Conservation (phyloP, 30 jellyfish, hydroid and myxozoan genomes). For the Sanderia malayensis region DNA sequence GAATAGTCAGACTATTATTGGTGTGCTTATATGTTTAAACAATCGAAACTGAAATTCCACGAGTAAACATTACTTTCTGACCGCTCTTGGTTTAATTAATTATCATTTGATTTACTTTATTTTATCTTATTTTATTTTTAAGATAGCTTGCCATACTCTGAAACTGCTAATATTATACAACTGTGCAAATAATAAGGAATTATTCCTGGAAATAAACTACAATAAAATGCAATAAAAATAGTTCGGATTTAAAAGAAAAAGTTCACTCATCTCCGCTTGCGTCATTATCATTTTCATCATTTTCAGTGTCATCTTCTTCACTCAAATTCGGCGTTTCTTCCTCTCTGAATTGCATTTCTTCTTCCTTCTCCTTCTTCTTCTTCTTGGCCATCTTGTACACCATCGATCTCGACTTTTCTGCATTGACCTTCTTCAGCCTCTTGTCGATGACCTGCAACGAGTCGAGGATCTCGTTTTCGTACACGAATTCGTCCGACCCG, state of each 20-base stretch:
- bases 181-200: too few relatives aligned
- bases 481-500: conserved; percentile 70
- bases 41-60: too few relatives aligned
- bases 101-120: too few relatives aligned
- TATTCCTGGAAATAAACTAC: too few relatives aligned
- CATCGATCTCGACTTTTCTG: conserved; percentile 43
- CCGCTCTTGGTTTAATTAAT: too few relatives aligned
- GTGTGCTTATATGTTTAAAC: too few relatives aligned
- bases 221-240: neutral
- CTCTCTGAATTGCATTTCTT: conserved; percentile 16
- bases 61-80: too few relatives aligned
- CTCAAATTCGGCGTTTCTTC: conserved; percentile 38
- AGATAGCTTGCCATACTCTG: too few relatives aligned
- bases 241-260: too few relatives aligned
- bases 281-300: conserved; percentile 36
- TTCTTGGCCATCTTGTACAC: conserved; percentile 52
- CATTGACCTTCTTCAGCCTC: conserved; percentile 42
- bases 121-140: too few relatives aligned
- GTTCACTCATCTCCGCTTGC: conserved; percentile 5
- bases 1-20: too few relatives aligned
- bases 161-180: too few relatives aligned
- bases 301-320: conserved; percentile 52
- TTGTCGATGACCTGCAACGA: conserved; percentile 54
- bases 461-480: conserved; percentile 65
- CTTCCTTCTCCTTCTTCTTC: conserved; percentile 66